Conservation (phyloP, 1,140 invertebrate genomes). For the Ips nitidus region DNA sequence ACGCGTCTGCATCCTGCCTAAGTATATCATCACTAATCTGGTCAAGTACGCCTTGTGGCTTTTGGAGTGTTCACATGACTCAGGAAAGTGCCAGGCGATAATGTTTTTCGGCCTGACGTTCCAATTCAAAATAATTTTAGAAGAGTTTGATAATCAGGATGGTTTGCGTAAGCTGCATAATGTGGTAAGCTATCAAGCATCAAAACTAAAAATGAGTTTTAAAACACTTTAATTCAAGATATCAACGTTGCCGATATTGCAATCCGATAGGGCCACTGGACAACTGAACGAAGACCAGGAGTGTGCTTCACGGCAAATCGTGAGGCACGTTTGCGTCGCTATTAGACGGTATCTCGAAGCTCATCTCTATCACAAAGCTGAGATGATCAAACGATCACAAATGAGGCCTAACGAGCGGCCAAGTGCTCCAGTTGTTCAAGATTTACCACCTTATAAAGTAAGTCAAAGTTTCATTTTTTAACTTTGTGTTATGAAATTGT, state of each 20-base stretch:
- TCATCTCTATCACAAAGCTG: conserved; percentile 82
- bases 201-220: background rate
- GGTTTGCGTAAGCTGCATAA: conserved; percentile 91
- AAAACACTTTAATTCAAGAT: conserved; percentile 58
- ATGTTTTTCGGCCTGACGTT: conserved; percentile 97
- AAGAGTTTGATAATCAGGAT: conserved; percentile 89
- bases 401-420: conserved; percentile 48
- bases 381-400: conserved; percentile 65
- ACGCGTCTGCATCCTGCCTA: conserved; percentile 82
- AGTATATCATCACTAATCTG: conserved; percentile 74
- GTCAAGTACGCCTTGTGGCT: conserved; percentile 88
- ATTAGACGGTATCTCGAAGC: conserved; percentile 91
- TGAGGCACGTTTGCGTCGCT: conserved; percentile 88
- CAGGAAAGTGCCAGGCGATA: conserved; percentile 91
- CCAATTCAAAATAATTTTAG: conserved; percentile 86
- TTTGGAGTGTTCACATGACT: conserved; percentile 93
- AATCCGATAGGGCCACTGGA: conserved; percentile 66
- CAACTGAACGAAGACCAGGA: conserved; percentile 70
- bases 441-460: conserved; percentile 66
- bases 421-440: conserved; percentile 52
- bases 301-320: conserved; percentile 90
- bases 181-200: conserved; percentile 63
- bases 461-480: conserved; percentile 7
- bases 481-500: too few relatives aligned
- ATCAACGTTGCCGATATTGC: conserved; percentile 79